Conservation (phyloP, 2,113 vertebrate species). For the Megaceryle torquata region DNA sequence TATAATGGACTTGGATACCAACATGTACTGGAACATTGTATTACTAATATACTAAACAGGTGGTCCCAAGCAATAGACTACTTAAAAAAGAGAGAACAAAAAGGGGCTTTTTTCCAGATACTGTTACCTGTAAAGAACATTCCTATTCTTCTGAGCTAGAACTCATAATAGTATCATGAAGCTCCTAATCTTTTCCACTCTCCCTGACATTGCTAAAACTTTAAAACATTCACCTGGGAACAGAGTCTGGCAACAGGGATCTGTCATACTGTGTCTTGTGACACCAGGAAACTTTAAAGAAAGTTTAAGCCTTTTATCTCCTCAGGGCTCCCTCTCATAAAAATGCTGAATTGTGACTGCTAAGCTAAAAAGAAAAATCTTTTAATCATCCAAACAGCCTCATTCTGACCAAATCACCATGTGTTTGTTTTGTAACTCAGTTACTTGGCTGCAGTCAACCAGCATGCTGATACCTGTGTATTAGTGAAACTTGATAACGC, state of each 20-base stretch:
- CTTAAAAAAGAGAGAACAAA: neutral
- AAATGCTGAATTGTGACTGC: neutral
- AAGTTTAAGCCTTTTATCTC: conserved; percentile 17
- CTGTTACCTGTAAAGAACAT: neutral
- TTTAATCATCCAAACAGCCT: neutral
- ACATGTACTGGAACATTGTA: neutral
- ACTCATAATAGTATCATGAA: neutral
- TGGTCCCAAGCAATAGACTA: neutral
- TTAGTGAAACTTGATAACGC: neutral
- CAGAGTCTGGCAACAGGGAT: neutral
- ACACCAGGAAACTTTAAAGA: conserved; percentile 6
- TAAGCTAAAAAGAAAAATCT: neutral
- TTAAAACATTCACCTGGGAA: neutral
- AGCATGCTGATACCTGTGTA: neutral
- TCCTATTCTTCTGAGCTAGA: neutral
- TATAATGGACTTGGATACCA: neutral
- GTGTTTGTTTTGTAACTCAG: neutral
- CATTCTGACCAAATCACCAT: neutral
- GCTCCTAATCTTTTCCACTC: neutral
- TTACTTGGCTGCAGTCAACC: neutral
- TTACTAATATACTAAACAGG: neutral
- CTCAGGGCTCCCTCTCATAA: neutral
- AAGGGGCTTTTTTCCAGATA: neutral
- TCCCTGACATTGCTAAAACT: neutral
- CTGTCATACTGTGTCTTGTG: neutral